These are phyloP conservation scores for Leptarthrus brevirostris DNA, from an alignment of 2,888 invertebrate genomes.

Conservation along the genomic window DNA sequence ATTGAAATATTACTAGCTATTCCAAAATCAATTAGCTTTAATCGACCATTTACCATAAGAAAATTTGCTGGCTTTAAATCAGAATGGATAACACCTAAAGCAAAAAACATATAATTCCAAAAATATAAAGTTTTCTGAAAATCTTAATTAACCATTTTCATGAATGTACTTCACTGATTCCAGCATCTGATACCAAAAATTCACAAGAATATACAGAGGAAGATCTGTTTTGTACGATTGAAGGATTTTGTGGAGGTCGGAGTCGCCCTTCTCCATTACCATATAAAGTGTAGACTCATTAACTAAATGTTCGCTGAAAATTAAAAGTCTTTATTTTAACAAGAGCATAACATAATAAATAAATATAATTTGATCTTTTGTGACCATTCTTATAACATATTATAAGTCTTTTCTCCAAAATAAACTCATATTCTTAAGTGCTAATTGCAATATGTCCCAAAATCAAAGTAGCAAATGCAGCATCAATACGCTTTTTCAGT, in stretches of 20 bases:
- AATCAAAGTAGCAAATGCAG: too few species aligned
- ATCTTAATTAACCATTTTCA: constrained; percentile 72
- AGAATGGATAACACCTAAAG: constrained; percentile 89
- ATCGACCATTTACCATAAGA: constrained; percentile 82
- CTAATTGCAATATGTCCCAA: too few species aligned
- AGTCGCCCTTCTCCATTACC: constrained; percentile 93
- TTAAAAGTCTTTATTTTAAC: neutral
- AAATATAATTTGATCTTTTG: too few species aligned
- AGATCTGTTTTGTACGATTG: constrained; percentile 72
- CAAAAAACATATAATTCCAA: neutral
- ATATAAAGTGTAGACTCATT: constrained; percentile 78
- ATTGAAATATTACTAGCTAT: constrained; percentile 89
- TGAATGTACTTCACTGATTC: constrained; percentile 92
- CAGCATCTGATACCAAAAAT: constrained; percentile 95
- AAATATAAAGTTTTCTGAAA: neutral
- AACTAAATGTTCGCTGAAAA: constrained; percentile 77
- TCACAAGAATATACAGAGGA: constrained; percentile 81
- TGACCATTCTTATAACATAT: too few species aligned
- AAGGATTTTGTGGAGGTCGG: constrained; percentile 84
- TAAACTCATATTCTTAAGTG: too few species aligned
- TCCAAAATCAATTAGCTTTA: constrained; percentile 98
- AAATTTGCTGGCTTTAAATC: constrained; percentile 98
- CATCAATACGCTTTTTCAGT: too few species aligned
- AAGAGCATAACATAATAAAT: too few species aligned
- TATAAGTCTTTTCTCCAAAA: too few species aligned